Base-by-base conservation (phyloP, 2,888 invertebrate species). In the Dasysyrphus albostriatus region DNA sequence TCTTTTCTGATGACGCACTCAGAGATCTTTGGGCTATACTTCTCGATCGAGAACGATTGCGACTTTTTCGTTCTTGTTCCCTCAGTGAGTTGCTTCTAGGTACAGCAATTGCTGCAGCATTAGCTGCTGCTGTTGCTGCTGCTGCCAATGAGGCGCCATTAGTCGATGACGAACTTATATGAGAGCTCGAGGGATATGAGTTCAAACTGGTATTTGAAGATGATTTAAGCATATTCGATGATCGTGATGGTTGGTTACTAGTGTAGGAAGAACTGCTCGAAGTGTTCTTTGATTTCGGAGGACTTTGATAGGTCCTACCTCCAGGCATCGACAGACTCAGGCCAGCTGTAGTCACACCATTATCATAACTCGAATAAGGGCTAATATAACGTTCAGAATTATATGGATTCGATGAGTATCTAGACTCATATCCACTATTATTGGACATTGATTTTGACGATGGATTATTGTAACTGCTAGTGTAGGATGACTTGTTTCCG, bases 1-100 rank as follows among this genome's bases (percentile, higher is more conserved):
- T 97, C 89, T 96, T 95, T 87, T 96, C 93, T 14, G 96, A 96
- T 63, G 94, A 95, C 89, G 95, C 94, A 92, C 96, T 96, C 81
- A 95, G 92, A 4, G 95, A 95, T 73, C 95, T 93, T 82, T 92
- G 91, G 0, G 91, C 91, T 6, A 91, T 91, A 39, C 91, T 91
- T 63, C 91, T 90, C 5, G 91, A 91, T 70, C 92, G 90, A 39
- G 91, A 91, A 19, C 93, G 91, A 82, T 90, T 92, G 19, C 93
- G 91, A 10, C 92, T 92, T 78, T 93, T 92, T 59, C 93, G 92
- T 69, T 93, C 93, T 81, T 93, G 93, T 88, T 92, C 92, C 37
- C 92, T 90, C 76, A 93, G 85, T 14, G 93, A 93, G 90, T 91
- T 92, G 88, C 91, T 93, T 85, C 92, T 93, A 84, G 90, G 92